phyloP scores from a whole-genome alignment of 2,797 vertebrate genomes.

The Lutjanus campechanus region DNA sequence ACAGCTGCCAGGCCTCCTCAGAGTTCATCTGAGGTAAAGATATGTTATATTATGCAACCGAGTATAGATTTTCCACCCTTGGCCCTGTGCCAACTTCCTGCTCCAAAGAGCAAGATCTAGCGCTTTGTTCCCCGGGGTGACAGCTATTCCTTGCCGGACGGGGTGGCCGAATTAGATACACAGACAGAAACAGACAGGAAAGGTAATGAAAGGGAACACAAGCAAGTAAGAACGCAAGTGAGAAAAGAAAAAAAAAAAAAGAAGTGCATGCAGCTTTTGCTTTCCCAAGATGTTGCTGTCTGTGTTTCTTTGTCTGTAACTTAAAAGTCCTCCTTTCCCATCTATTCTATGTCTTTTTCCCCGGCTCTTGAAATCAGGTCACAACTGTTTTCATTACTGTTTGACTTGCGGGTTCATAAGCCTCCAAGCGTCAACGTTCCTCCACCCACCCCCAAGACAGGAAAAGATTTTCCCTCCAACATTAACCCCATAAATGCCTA shows the following conservation, averaged over 20 bases:
- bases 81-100: conserved; percentile 86
- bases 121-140: conserved; percentile 78
- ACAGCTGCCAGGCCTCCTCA: conserved; percentile 86
- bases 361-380: conserved; percentile 79
- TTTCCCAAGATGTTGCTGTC: conserved; percentile 13
- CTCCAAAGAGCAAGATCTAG: conserved; percentile 74
- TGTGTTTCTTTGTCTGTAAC: conserved; percentile 48
- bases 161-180: conserved; percentile 57
- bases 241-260: conserved; percentile 2
- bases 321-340: conserved; percentile 40
- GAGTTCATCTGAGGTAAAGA: conserved; percentile 89
- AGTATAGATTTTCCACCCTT: conserved; percentile 88
- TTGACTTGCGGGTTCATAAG: conserved; percentile 80
- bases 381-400: conserved; percentile 84
- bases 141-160: conserved; percentile 69
- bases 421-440: conserved; percentile 78
- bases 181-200: conserved; percentile 39
- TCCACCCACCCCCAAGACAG: conserved; percentile 83
- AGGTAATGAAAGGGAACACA: neutral
- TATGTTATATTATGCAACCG: conserved; percentile 89
- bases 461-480: conserved; percentile 81
- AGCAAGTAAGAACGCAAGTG: neutral
- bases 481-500: conserved; percentile 83
- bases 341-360: conserved; percentile 44
- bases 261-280: neutral